Conservation (phyloP, 2,797 vertebrate species). For the Phoebastria nigripes region DNA sequence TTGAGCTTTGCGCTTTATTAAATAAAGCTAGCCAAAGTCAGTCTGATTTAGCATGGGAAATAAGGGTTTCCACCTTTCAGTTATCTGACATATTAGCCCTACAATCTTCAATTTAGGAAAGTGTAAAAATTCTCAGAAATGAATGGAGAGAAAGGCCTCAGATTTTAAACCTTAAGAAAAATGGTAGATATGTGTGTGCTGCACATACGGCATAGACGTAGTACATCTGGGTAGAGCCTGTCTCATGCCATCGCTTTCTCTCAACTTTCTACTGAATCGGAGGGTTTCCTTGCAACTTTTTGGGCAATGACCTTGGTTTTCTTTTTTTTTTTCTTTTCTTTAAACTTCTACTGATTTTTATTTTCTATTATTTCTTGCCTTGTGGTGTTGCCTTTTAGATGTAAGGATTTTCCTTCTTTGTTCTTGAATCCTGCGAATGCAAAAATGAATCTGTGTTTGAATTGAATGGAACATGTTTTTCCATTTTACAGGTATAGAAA, state of each 20-base stretch:
- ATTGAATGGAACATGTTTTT: neutral
- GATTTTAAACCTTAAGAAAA: neutral
- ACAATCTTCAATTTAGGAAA: neutral
- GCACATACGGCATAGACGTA: neutral
- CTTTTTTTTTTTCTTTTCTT: neutral
- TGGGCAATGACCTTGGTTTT: neutral
- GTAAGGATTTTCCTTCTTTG: neutral
- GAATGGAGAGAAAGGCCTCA: neutral
- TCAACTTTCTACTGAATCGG: neutral
- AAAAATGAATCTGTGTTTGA: neutral
- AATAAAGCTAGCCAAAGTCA: neutral
- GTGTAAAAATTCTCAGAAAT: neutral
- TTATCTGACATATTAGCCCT: neutral
- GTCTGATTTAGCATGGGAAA: neutral
- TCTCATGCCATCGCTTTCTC: neutral
- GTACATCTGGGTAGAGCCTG: neutral
- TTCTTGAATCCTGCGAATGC: neutral
- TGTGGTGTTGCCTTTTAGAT: neutral
- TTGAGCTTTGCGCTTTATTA: neutral
- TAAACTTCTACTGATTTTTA: neutral
- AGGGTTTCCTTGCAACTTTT: neutral
- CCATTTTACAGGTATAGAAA: neutral
- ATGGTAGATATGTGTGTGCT: neutral
- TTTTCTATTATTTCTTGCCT: neutral
- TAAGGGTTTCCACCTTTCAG: neutral